Conservation (phyloP, 2,113 vertebrate species). For the Acrocephalus arundinaceus region DNA sequence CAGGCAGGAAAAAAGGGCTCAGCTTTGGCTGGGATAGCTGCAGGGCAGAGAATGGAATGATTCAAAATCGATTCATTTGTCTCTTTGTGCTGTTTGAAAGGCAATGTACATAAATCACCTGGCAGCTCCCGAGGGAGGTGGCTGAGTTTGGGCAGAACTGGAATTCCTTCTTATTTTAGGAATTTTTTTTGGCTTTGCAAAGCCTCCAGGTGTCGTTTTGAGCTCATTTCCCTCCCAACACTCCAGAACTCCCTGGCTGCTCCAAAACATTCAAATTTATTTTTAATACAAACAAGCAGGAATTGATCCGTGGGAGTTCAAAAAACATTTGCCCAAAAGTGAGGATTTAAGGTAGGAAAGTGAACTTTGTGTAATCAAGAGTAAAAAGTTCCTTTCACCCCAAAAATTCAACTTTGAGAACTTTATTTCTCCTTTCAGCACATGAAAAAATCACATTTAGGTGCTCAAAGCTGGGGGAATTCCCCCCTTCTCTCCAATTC, state of each 20-base stretch:
- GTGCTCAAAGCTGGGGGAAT: background rate
- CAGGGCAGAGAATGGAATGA: background rate
- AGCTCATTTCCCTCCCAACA: background rate
- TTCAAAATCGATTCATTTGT: background rate
- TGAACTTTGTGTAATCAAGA: background rate
- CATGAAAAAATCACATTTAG: background rate
- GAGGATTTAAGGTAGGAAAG: background rate
- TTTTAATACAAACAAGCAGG: background rate
- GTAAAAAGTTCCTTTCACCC: background rate
- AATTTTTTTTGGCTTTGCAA: background rate
- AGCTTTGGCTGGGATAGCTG: background rate
- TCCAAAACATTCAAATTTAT: background rate
- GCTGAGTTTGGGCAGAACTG: background rate
- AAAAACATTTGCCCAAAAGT: accelerated
- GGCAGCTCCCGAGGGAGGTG: background rate
- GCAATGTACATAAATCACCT: background rate
- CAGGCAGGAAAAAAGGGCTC: background rate
- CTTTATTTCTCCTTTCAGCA: background rate
- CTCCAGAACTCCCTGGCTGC: background rate
- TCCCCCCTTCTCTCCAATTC: background rate
- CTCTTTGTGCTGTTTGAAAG: background rate
- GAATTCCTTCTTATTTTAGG: background rate
- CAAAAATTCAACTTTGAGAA: background rate
- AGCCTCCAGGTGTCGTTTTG: background rate
- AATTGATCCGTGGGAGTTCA: background rate